Conservation (phyloP, 2,797 vertebrate species). For the Tachyglossus aculeatus region DNA sequence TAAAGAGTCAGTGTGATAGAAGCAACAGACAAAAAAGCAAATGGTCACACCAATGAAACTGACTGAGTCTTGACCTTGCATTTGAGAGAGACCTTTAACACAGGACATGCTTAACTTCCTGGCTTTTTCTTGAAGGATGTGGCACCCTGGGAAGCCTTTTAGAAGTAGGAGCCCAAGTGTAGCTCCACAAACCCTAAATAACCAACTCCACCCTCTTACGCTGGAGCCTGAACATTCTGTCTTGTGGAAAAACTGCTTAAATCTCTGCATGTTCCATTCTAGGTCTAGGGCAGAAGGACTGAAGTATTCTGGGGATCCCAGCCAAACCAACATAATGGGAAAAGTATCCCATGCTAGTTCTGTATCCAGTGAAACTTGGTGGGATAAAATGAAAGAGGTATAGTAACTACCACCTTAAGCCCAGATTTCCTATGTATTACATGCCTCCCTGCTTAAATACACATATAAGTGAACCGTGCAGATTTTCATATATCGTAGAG, state of each 20-base stretch:
- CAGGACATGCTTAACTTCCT: not conserved
- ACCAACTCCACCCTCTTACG: not conserved
- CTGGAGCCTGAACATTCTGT: not conserved
- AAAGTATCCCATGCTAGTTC: not conserved
- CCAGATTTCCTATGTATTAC: no score
- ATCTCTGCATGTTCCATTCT: not conserved
- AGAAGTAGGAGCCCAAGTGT: not conserved
- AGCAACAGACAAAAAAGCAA: not conserved
- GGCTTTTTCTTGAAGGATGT: not conserved
- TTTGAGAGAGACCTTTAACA: not conserved
- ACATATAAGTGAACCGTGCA: no score
- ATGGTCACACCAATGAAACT: not conserved
- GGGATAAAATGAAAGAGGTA: not conserved
- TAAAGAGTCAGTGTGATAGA: not conserved
- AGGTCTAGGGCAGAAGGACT: not conserved
- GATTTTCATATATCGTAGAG: no score
- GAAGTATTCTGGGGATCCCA: not conserved
- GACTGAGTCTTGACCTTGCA: not conserved
- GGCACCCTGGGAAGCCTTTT: not conserved
- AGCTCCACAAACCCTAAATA: not conserved
- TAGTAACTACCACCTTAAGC: no score
- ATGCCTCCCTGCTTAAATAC: no score
- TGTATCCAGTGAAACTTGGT: slow-evolving; percentile 8
- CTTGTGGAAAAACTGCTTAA: not conserved
- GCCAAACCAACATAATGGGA: not conserved